A percentile compares a stretch with the other conserved stretches of the same genome.
Evolutionary conservation across 2,888 invertebrate genomes (phyloP).

Genomic region (Platycheirus albimanus): DNA sequence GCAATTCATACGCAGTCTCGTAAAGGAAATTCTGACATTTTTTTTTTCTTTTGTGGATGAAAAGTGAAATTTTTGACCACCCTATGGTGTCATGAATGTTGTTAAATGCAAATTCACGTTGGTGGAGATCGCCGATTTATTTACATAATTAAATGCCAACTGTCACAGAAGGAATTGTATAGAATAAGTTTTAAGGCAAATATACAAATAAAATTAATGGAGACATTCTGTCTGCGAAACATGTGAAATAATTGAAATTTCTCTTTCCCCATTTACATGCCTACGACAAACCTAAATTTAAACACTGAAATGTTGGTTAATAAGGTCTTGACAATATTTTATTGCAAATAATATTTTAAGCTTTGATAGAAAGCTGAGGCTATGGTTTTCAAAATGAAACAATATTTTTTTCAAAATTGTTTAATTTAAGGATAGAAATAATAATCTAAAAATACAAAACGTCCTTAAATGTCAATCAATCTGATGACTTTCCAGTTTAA

Average conservation of each 20-base stretch:
- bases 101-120: slow-evolving; percentile 21
- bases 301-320: no score
- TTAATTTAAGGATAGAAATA: no score
- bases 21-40: not conserved
- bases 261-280: no score
- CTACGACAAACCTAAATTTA: no score
- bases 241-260: slow-evolving; percentile 26
- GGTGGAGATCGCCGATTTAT: slow-evolving; percentile 18
- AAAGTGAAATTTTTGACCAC: slow-evolving; percentile 67
- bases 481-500: no score
- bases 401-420: no score
- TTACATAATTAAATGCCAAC: slow-evolving; percentile 36
- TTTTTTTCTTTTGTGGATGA: slow-evolving; percentile 7
- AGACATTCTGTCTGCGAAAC: slow-evolving; percentile 14
- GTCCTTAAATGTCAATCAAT: no score
- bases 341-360: no score
- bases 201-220: slow-evolving; percentile 17
- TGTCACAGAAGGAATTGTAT: slow-evolving; percentile 16
- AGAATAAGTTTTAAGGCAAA: slow-evolving; percentile 7
- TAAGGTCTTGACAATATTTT: no score
- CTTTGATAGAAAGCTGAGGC: no score
- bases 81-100: slow-evolving; percentile 45
- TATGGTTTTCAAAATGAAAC: no score
- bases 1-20: slow-evolving; percentile 25
- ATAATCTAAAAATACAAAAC: no score